phyloP scores from a whole-genome alignment of 2,113 vertebrate species.

The Bettongia penicillata region DNA sequence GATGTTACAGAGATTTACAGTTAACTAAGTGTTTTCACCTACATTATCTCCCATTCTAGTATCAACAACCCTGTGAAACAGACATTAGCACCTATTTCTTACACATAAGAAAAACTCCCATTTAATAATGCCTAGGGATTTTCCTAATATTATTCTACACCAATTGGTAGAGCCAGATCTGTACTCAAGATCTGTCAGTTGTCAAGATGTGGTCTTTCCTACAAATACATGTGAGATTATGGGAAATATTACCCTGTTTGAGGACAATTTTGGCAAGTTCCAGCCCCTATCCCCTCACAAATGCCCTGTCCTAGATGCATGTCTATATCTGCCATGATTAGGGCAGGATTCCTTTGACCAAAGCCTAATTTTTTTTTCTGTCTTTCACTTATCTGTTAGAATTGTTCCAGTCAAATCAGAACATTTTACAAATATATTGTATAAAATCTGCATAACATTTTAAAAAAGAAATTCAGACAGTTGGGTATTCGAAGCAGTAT shows the following conservation, averaged over 20 bases:
- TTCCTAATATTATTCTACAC: not conserved
- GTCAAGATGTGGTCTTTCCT: not conserved
- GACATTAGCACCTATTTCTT: not conserved
- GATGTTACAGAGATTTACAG: not conserved
- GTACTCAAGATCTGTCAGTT: not conserved
- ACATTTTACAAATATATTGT: conserved; percentile 78
- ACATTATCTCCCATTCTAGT: not conserved
- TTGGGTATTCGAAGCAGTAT: conserved; percentile 77
- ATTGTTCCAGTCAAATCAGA: conserved; percentile 74
- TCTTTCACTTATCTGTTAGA: conserved; percentile 39
- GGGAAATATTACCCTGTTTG: not conserved
- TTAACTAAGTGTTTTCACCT: not conserved
- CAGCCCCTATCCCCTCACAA: not conserved
- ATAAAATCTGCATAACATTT: conserved; percentile 74
- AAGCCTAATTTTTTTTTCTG: not conserved
- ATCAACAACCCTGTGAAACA: not conserved
- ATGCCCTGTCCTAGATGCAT: not conserved
- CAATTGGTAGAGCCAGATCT: not conserved
- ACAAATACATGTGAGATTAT: not conserved
- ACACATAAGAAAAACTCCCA: not conserved
- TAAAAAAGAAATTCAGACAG: conserved; percentile 80
- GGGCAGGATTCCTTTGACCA: not conserved
- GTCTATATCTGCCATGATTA: not conserved
- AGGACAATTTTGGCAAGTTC: not conserved
- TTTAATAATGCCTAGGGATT: not conserved